phyloP scores from a whole-genome alignment of 2,113 vertebrate species.

The Hiodon alosoides region DNA sequence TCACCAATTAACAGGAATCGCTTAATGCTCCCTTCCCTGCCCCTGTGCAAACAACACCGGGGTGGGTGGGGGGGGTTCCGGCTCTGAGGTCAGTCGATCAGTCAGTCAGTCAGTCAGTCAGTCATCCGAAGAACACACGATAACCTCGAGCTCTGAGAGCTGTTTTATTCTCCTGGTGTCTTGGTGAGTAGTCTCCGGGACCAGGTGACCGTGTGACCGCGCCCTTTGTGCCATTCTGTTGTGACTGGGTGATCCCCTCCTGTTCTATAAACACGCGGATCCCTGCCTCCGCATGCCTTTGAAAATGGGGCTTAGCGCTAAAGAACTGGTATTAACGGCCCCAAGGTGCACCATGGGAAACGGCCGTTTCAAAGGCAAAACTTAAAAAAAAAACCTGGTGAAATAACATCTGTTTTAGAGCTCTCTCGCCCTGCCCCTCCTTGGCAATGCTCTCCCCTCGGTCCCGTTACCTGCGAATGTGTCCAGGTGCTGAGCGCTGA shows the following conservation, averaged over 20 bases:
- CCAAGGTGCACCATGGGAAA: not conserved
- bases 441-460: not conserved
- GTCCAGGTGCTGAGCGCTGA: conserved; percentile 76
- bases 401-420: not conserved
- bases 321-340: not conserved
- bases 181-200: not conserved
- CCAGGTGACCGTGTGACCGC: conserved; percentile 24
- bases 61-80: too few relatives aligned
- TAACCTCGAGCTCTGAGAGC: too few relatives aligned
- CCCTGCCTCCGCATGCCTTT: not conserved
- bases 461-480: conserved; percentile 78
- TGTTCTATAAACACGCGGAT: too few relatives aligned
- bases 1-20: too few relatives aligned
- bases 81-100: too few relatives aligned
- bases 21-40: too few relatives aligned
- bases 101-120: too few relatives aligned
- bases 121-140: too few relatives aligned
- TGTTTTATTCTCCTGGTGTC: too few relatives aligned
- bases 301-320: not conserved
- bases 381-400: not conserved
- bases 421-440: not conserved
- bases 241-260: too few relatives aligned
- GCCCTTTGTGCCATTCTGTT: not conserved
- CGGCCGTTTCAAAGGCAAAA: not conserved
- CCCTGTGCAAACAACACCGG: too few relatives aligned